These are phyloP conservation scores for Otocyon megalotis DNA, from an alignment of 2,113 vertebrate species.

Conservation along the genomic window DNA sequence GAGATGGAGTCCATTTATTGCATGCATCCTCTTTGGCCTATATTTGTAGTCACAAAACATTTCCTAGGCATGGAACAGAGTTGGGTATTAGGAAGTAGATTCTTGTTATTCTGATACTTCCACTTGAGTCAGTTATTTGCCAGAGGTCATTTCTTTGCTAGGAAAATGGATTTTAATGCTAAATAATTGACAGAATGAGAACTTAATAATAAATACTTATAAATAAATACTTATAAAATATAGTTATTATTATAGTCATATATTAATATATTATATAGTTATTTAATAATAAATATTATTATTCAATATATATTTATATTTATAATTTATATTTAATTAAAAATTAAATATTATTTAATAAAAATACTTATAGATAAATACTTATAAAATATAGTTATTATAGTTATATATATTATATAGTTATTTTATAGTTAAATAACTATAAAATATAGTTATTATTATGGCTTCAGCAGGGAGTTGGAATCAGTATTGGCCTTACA, in stretches of 20 bases:
- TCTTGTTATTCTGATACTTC: slow-evolving; percentile 4
- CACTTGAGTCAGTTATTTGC: background rate
- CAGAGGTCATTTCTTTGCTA: background rate
- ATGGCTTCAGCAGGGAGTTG: background rate
- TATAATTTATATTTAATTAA: no score
- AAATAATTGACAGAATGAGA: background rate
- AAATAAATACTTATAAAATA: background rate
- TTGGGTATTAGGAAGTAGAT: background rate
- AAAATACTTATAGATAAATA: no score
- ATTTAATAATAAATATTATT: no score
- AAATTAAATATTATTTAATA: no score
- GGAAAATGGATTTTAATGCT: background rate
- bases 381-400: no score
- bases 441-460: background rate
- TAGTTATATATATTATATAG: no score
- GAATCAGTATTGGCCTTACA: background rate
- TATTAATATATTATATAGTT: no score
- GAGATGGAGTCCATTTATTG: slow-evolving; percentile 38
- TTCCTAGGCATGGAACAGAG: background rate
- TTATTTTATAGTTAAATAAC: no score
- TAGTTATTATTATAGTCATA: no score
- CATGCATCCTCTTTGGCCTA: slow-evolving; percentile 31
- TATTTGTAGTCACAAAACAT: slow-evolving; percentile 18
- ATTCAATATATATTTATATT: no score
- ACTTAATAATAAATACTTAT: background rate